phyloP scores from a whole-genome alignment of 37 sponge, comb jelly and placozoan species.

The Bolinopsis microptera region DNA sequence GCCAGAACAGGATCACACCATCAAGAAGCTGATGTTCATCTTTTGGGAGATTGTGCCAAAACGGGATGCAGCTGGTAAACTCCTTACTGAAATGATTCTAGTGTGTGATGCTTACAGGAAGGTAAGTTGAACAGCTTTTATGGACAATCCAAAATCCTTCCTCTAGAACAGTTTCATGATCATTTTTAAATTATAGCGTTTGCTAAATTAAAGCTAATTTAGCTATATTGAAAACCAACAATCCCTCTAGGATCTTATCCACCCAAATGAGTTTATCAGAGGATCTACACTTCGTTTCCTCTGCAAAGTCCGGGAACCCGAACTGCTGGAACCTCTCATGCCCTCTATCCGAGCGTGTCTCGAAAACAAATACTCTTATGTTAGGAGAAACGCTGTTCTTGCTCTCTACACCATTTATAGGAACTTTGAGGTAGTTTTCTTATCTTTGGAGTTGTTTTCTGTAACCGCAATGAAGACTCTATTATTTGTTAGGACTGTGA shows the following conservation, averaged over 20 bases:
- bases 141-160: too few species aligned
- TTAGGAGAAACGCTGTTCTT: slow-evolving; percentile 96
- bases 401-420: slow-evolving; percentile 98
- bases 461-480: background rate
- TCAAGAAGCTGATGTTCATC: slow-evolving; percentile 95
- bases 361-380: slow-evolving; percentile 96
- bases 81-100: slow-evolving; percentile 98
- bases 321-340: slow-evolving; percentile 98
- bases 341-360: slow-evolving; percentile 94
- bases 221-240: background rate
- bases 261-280: slow-evolving; percentile 97
- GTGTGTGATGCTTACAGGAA: slow-evolving; percentile 95
- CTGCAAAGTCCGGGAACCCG: slow-evolving; percentile 94
- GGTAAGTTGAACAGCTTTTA: slow-evolving; percentile 73
- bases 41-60: slow-evolving; percentile 99
- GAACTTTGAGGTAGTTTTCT: slow-evolving; percentile 66
- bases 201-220: too few species aligned
- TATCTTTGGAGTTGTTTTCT: background rate
- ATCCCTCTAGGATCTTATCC: slow-evolving; percentile 87
- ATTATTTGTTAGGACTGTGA: background rate
- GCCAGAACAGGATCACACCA: slow-evolving; percentile 88
- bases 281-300: slow-evolving; percentile 97
- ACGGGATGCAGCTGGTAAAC: slow-evolving; percentile 90
- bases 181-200: too few species aligned
- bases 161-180: background rate